Conservation (phyloP, 2,797 vertebrate species). For the Phylloscopus collybita region DNA sequence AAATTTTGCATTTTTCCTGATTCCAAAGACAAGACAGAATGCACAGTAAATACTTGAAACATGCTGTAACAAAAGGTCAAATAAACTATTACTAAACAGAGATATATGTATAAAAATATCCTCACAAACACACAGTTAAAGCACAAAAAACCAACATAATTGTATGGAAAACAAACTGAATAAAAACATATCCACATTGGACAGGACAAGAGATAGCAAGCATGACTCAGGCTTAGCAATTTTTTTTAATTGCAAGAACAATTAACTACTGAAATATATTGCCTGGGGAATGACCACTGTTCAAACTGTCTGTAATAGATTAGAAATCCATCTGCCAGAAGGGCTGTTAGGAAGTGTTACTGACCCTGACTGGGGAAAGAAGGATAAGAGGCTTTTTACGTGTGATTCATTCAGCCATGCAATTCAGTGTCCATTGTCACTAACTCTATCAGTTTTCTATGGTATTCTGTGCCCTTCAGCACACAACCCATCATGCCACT, state of each 20-base stretch:
- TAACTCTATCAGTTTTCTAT: not conserved
- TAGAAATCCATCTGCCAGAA: not conserved
- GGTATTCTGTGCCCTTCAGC: not conserved
- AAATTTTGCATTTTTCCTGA: not conserved
- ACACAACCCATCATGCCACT: not conserved
- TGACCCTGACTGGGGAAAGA: not conserved
- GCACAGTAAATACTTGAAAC: not conserved
- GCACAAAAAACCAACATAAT: not conserved
- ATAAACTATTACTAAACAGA: not conserved
- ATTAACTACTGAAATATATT: not conserved
- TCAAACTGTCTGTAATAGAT: not conserved
- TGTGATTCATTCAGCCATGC: not conserved
- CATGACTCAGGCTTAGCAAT: not conserved
- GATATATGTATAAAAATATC: not conserved
- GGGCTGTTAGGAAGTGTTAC: not conserved
- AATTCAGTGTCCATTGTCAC: not conserved
- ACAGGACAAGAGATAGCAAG: not conserved
- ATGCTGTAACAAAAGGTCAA: not conserved
- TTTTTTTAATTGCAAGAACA: not conserved
- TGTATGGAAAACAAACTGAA: not conserved
- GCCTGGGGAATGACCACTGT: not conserved
- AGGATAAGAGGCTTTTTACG: not conserved
- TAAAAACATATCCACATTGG: not conserved
- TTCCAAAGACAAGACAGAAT: not conserved
- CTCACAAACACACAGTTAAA: not conserved